Base-by-base conservation (phyloP, 2,888 invertebrate genomes). In the Lepidocyrtinus sp. region DNA sequence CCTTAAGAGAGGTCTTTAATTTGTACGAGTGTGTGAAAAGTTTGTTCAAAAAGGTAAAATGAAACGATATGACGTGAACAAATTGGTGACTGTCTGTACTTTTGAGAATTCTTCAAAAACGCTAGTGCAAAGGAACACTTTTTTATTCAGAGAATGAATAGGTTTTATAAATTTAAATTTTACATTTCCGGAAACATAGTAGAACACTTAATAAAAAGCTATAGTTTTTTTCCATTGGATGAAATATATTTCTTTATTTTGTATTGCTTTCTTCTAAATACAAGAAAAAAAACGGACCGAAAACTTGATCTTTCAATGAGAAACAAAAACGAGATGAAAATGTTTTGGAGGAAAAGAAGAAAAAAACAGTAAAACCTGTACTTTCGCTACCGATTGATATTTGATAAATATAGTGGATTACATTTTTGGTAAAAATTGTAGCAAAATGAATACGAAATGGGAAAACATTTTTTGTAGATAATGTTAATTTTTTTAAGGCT, bases 291-390 rank as follows among this genome's bases (percentile, higher is more conserved):
- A 19, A 65, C 22, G 65, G 65, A 65, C 65, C 65, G 36, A 65
- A 65, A 65, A 65, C 65, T n/a, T 65, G 65, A 65, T 65, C 65
- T 65, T 65, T 65, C 65, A 65, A 27, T 36, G 5, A 7, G 36
- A 36, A 36, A 36, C 12, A 36, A 36, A 36, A 36, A 36, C 5
- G 36, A 12, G 12, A 12, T 7, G 12, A 36, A 36, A 36, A 7
- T 7, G 12, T 36, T 7, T 36, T 36, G 36, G 5, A 7, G 36
- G 36, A 12, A 12, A 36, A 36, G 12, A 36, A 36, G 36, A 12
- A 36, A 7, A 36, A 36, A 36, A 12, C n/a, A n/a, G n/a, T n/a
- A n/a, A n/a, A 36, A 36, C 36, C 36, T 36, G 36, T 36, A 36
- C 36, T 36, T 36, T 36, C 36, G 36, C 36, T 36, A 36, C 36